Conservation (phyloP, 2,888 invertebrate species). For the Helleia helle region DNA sequence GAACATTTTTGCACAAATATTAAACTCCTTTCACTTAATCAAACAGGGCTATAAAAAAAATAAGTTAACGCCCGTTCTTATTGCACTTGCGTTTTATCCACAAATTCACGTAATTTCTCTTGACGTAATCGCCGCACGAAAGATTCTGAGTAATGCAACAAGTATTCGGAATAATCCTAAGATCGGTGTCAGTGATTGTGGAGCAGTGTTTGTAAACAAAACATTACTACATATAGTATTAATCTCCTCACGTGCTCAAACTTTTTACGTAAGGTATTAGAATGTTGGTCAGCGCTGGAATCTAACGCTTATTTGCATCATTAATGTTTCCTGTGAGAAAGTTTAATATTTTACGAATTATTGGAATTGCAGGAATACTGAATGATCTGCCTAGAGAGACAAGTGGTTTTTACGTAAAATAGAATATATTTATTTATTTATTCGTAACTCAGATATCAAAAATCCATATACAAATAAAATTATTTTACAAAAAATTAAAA, state of each 20-base stretch:
- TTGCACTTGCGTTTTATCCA: not conserved
- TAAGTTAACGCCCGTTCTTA: not conserved
- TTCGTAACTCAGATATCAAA: too few species aligned
- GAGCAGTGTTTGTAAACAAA: slow-evolving; percentile 14
- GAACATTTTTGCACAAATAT: too few species aligned
- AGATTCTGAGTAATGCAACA: not conserved
- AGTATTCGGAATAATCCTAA: not conserved
- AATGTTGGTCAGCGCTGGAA: slow-evolving; percentile 12
- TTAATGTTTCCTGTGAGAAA: slow-evolving; percentile 4
- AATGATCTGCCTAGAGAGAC: too few species aligned
- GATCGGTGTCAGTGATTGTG: slow-evolving; percentile 7
- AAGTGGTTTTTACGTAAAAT: too few species aligned
- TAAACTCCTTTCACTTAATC: not conserved
- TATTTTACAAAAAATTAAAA: too few species aligned
- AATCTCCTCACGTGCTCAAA: slow-evolving; percentile 13
- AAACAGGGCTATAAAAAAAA: not conserved
- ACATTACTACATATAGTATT: slow-evolving; percentile 10
- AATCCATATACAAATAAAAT: too few species aligned
- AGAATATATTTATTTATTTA: too few species aligned
- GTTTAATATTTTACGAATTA: not conserved
- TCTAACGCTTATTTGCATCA: slow-evolving; percentile 6
- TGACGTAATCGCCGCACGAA: not conserved
- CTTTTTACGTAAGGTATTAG: slow-evolving; percentile 12
- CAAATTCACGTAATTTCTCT: not conserved
- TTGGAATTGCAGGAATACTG: not conserved